Percentiles rank a stretch among this genome's conserved stretches.
Conservation (phyloP, 2,113 vertebrate species). For the Pleuronectes platessa region DNA sequence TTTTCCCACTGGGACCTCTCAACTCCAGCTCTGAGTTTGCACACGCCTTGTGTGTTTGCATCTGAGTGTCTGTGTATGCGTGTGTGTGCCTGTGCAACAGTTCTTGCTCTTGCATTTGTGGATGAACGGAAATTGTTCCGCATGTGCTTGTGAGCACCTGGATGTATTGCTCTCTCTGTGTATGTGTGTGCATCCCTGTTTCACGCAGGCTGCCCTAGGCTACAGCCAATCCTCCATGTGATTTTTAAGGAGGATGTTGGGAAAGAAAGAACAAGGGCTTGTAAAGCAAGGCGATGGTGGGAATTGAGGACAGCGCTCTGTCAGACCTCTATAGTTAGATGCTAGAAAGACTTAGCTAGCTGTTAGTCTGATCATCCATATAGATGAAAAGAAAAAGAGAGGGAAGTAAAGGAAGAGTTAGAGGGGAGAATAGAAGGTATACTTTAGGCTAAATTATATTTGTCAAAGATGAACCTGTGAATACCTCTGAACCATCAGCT, state of each 20-base stretch:
- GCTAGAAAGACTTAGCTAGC: conserved; percentile 9
- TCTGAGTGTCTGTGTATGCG: conserved; percentile 6
- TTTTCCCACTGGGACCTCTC: conserved; percentile 74
- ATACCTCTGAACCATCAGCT: neutral
- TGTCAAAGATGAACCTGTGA: conserved; percentile 11
- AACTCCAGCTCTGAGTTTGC: conserved; percentile 65
- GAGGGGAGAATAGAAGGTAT: neutral
- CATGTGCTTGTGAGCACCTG: conserved; percentile 11
- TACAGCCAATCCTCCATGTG: conserved; percentile 14
- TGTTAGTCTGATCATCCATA: conserved; percentile 35
- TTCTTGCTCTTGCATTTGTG: conserved; percentile 13
- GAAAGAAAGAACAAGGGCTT: neutral
- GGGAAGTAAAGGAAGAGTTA: neutral
- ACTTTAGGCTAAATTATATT: neutral
- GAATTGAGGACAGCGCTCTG: neutral
- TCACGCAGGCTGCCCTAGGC: conserved; percentile 21
- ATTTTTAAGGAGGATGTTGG: conserved; percentile 1
- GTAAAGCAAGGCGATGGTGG: neutral
- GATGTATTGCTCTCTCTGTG: neutral
- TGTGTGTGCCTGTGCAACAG: conserved; percentile 18
- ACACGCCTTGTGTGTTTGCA: conserved; percentile 19
- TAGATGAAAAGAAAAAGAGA: neutral
- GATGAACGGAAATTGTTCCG: neutral
- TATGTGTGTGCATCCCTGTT: conserved; percentile 7
- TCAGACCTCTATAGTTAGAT: conserved; percentile 44